Evolutionary conservation across 2,797 vertebrate species (phyloP).

Genomic region (Phyllotis vaccarum): DNA sequence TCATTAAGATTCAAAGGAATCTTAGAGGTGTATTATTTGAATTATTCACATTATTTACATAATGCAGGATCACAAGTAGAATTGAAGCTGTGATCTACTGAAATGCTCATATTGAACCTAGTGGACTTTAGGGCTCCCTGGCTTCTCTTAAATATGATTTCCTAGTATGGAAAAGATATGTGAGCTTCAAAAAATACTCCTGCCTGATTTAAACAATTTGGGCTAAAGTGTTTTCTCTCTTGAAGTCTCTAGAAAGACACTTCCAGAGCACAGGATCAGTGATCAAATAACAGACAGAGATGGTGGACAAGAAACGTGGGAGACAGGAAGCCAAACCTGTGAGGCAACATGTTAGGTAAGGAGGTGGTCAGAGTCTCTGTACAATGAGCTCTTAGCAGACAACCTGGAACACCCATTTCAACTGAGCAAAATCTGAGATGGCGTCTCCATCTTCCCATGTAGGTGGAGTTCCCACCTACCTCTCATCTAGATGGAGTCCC

Average conservation of each 20-base stretch:
- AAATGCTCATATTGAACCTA: slow-evolving; percentile 21
- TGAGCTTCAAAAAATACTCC: background rate
- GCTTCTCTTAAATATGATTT: slow-evolving; percentile 21
- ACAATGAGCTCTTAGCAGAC: background rate
- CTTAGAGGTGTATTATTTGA: background rate
- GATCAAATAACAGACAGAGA: background rate
- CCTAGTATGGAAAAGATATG: background rate
- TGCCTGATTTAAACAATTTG: slow-evolving; percentile 32
- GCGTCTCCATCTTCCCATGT: background rate
- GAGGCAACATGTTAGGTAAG: background rate
- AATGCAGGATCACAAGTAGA: background rate
- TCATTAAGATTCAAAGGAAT: slow-evolving; percentile 28
- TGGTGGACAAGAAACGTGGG: background rate
- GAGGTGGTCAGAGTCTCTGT: background rate
- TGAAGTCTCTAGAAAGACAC: background rate
- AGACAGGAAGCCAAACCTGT: background rate
- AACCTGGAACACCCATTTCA: background rate
- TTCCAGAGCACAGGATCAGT: background rate
- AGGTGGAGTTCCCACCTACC: no score
- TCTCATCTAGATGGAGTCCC: no score
- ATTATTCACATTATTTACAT: slow-evolving; percentile 37
- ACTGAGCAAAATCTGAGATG: background rate
- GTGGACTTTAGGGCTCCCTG: background rate
- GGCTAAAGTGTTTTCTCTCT: background rate
- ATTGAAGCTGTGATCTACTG: background rate